Percentiles rank a stretch among this genome's conserved stretches.
These are phyloP conservation scores for Dascillus cervinus DNA, from an alignment of 2,888 invertebrate genomes.

Conservation along the genomic window DNA sequence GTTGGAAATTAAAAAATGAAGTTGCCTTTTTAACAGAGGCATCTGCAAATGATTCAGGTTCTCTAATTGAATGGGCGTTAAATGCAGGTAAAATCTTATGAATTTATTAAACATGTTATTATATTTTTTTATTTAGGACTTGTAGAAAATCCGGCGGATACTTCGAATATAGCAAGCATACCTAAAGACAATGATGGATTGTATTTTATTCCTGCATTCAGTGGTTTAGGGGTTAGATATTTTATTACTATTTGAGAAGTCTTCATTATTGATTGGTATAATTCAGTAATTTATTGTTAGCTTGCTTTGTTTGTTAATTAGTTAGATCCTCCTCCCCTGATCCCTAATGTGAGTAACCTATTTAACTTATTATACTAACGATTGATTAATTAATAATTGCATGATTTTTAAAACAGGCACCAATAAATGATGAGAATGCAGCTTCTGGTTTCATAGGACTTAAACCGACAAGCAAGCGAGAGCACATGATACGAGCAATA, in stretches of 20 bases:
- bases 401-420: too few relatives aligned
- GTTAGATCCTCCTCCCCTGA: too few relatives aligned
- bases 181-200: conserved; percentile 68
- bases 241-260: neutral
- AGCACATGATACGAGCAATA: conserved; percentile 75
- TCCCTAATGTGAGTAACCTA: too few relatives aligned
- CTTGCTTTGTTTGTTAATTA: too few relatives aligned
- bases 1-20: conserved; percentile 63
- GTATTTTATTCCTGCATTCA: conserved; percentile 84
- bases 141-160: conserved; percentile 56
- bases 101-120: neutral
- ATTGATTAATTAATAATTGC: too few relatives aligned
- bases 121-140: conserved; percentile 47
- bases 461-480: conserved; percentile 63
- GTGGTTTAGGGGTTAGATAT: conserved; percentile 68
- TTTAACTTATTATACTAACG: too few relatives aligned
- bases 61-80: conserved; percentile 79
- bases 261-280: too few relatives aligned
- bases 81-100: conserved; percentile 49
- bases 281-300: too few relatives aligned
- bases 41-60: conserved; percentile 80
- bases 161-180: conserved; percentile 58
- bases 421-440: conserved; percentile 79
- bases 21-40: conserved; percentile 80
- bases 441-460: conserved; percentile 77